Base-by-base conservation (phyloP, 2,888 invertebrate species). In the Volucella bombylans region DNA sequence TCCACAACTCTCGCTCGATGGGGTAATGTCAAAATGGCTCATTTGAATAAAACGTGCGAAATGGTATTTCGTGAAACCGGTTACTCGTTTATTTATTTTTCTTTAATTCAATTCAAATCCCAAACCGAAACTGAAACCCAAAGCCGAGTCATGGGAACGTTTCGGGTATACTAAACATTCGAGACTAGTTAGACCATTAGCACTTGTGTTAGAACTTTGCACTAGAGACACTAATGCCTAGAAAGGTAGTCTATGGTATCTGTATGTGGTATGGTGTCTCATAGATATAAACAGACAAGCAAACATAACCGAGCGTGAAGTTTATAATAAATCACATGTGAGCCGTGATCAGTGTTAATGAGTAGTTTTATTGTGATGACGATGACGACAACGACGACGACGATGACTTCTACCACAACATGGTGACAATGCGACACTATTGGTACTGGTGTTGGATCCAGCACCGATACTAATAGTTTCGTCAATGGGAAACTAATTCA, bases 31-130 rank as follows among this genome's bases (percentile, higher is more conserved):
- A 74, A 78, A 69, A 76, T 6, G 31, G 62, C 74, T 74, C 50
- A 85, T 85, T 85, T 85, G 47, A 85, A 85, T 85, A 80, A 85
- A 85, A 85, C 85, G 81, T 81, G 85, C 85, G 81, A 85, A 83
- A 80, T 83, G 81, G 85, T 68, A 77, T 85, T 81, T 81, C 31
- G 85, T 71, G 52, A 77, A 85, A 85, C 85, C 85, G 85, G 85
- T 85, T 77, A 50, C 57, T 50, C 62, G 50, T 62, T 49, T 59
- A 50, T 55, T 18, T 74, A 39, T 72, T 47, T 79, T 31, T 59
- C 41, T 68, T 61, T 61, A 11, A 43, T 65, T 59, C 31, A 11
- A 43, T 65, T 59, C 31, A 31, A 31, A 31, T 31, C 31, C 6
- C 31, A 31, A 31, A 4, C 31, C 31, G 31, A 31, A 31, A 61